Base-by-base conservation (phyloP, 2,888 invertebrate genomes). In the Eledona agricola region DNA sequence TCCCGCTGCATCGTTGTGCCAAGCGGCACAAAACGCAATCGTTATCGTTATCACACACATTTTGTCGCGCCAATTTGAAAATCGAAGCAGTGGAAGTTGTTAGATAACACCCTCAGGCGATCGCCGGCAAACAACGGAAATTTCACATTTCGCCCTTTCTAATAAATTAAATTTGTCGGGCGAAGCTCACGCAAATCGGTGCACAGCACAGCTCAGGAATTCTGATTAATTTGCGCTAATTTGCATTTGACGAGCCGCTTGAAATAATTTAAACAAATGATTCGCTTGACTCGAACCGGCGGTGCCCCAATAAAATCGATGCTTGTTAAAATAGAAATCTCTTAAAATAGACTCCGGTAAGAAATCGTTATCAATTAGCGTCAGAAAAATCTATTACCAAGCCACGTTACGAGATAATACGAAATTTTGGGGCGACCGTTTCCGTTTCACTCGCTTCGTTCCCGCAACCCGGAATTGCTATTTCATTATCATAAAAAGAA, bases 21-120 rank as follows among this genome's bases (percentile, higher is more conserved):
- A n/a, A n/a, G n/a, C n/a, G n/a, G n/a, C n/a, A n/a, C n/a, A n/a
- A n/a, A n/a, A n/a, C n/a, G n/a, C n/a, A n/a, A n/a, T n/a, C n/a
- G n/a, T n/a, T n/a, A n/a, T n/a, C n/a, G n/a, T n/a, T n/a, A n/a
- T n/a, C n/a, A n/a, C n/a, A n/a, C n/a, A n/a, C n/a, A n/a, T n/a
- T n/a, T n/a, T n/a, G n/a, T n/a, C n/a, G n/a, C n/a, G n/a, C n/a
- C n/a, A n/a, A n/a, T n/a, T n/a, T n/a, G n/a, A n/a, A n/a, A n/a
- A n/a, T n/a, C n/a, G n/a, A n/a, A n/a, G n/a, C n/a, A n/a, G n/a
- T n/a, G 42, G 42, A 42, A 42, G 11, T 9, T 11, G 11, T 40
- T 45, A 22, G 17, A 10, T 43, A 43, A 43, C 43, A 32, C 43
- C 43, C 17, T 50, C 38, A 32, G 47, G 47, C 28, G 26, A 47